Conservation (phyloP, 1,140 invertebrate genomes). For the Melanaphis sacchari region DNA sequence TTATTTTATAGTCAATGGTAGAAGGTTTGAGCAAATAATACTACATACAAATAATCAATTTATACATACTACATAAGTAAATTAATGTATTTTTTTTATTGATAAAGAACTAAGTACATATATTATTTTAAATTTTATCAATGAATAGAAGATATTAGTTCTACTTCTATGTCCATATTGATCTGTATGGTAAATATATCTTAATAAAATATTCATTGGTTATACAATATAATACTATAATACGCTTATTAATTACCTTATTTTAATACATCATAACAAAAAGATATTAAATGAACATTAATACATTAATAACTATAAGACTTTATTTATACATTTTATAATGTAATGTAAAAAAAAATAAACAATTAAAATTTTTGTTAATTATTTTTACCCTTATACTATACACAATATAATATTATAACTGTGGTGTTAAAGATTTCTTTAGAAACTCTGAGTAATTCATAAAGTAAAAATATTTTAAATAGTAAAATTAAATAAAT, state of each 20-base stretch:
- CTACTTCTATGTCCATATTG: background rate
- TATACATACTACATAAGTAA: background rate
- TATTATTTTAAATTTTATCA: conserved; percentile 18
- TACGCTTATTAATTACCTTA: background rate
- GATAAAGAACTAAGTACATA: conserved; percentile 9
- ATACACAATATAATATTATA: conserved; percentile 48
- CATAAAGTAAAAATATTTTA: conserved; percentile 27
- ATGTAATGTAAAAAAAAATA: conserved; percentile 46
- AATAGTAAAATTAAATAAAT: conserved; percentile 17
- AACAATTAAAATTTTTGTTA: conserved; percentile 27
- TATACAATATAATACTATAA: conserved; percentile 11
- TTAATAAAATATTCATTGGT: conserved; percentile 22
- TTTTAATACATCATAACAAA: conserved; percentile 39
- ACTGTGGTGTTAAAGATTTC: conserved; percentile 39
- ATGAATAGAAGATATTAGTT: conserved; percentile 29
- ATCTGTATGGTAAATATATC: background rate
- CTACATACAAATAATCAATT: conserved; percentile 1
- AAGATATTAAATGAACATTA: conserved; percentile 21
- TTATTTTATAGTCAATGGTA: background rate
- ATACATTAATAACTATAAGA: conserved; percentile 19
- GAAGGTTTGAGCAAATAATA: background rate
- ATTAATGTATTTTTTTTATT: conserved; percentile 32
- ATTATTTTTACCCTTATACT: conserved; percentile 50
- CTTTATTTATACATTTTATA: conserved; percentile 45
- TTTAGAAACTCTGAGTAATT: conserved; percentile 42